Conservation (phyloP, 2,113 vertebrate species). For the Rhea pennata region DNA sequence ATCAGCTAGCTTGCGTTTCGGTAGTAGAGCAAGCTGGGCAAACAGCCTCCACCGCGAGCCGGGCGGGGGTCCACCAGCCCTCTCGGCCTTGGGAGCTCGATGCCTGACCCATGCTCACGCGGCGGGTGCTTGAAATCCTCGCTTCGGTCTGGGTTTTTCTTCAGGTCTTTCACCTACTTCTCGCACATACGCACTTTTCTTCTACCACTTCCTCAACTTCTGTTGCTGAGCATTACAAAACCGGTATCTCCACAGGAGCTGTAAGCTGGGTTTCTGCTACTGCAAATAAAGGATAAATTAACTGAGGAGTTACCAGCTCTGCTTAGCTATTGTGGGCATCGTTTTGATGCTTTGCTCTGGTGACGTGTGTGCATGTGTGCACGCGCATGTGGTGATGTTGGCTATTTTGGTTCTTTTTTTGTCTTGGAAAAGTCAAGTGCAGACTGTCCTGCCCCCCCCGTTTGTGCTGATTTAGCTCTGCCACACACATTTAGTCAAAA, state of each 20-base stretch:
- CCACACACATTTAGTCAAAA: rapidly evolving
- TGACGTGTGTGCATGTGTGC: too few species aligned
- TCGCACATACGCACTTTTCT: not conserved
- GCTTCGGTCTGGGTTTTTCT: not conserved
- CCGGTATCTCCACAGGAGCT: not conserved
- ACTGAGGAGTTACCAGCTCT: not conserved
- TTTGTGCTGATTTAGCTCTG: not conserved
- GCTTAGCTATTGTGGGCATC: not conserved
- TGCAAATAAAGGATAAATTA: not conserved
- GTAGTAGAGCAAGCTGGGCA: not conserved
- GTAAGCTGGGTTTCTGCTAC: not conserved
- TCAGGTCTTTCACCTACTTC: not conserved
- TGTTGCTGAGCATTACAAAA: not conserved
- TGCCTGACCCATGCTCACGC: rapidly evolving
- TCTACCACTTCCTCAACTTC: not conserved
- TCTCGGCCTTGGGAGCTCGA: rapidly evolving
- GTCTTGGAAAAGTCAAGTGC: not conserved
- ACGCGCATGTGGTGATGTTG: not conserved
- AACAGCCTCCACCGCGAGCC: not conserved
- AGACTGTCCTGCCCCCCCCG: not conserved
- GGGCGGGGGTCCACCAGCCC: not conserved
- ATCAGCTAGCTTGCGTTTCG: rapidly evolving
- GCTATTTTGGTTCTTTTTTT: not conserved
- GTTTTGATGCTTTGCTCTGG: not conserved
- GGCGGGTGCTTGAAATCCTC: not conserved